Percentiles rank a stretch among this genome's conserved stretches.
These are phyloP conservation scores for Adelognathus sp. DNA, from an alignment of 2,888 invertebrate genomes.

Conservation along the genomic window DNA sequence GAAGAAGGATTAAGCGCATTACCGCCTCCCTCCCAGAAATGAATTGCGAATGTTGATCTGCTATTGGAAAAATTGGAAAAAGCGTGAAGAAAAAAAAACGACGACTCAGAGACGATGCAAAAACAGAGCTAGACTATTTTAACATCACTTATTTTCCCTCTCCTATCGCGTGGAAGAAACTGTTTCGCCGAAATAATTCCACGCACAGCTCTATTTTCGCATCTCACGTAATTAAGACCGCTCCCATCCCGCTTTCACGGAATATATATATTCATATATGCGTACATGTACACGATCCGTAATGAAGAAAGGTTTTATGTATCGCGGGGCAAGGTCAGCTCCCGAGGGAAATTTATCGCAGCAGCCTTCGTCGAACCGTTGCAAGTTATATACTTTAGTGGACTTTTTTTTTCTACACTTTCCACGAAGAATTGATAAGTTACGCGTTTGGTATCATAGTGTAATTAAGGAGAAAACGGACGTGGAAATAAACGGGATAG, in stretches of 20 bases:
- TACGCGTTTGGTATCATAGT: slow-evolving; percentile 7
- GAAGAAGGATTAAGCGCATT: background rate
- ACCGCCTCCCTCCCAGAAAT: background rate
- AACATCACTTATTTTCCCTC: background rate
- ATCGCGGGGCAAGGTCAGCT: slow-evolving; percentile 18
- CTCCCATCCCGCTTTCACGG: slow-evolving; percentile 9
- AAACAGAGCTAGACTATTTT: background rate
- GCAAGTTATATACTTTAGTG: background rate
- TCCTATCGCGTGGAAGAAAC: background rate
- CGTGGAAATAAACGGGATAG: background rate
- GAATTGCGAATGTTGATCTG: slow-evolving; percentile 7
- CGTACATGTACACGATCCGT: slow-evolving; percentile 27
- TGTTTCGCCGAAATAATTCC: slow-evolving; percentile 1
- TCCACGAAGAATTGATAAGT: slow-evolving; percentile 14
- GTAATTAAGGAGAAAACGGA: slow-evolving; percentile 8
- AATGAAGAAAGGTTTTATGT: slow-evolving; percentile 48
- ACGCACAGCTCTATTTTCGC: background rate
- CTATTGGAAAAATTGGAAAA: background rate
- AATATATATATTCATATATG: slow-evolving; percentile 42
- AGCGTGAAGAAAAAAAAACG: background rate
- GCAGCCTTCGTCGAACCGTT: slow-evolving; percentile 3
- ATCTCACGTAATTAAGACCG: slow-evolving; percentile 27
- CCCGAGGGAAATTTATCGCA: slow-evolving; percentile 53
- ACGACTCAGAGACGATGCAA: background rate
- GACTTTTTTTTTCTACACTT: background rate